Evolutionary conservation across 2,888 invertebrate species (phyloP).

Genomic region (Rapana venosa): DNA sequence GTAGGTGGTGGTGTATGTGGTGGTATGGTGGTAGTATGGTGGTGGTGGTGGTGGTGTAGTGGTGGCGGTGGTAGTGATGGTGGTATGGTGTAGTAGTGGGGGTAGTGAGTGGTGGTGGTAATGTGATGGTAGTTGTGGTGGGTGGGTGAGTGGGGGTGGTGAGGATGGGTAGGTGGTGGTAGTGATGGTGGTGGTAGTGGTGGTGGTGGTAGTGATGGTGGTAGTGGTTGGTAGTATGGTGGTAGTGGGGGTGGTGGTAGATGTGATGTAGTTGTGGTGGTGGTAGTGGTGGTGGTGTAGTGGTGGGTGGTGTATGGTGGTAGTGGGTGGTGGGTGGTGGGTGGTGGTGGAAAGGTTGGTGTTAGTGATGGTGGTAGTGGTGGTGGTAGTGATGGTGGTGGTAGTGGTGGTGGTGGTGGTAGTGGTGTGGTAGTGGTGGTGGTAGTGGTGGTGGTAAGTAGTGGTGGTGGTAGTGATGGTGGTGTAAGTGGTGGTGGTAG

Average conservation of each 20-base stretch:
- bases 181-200: neutral
- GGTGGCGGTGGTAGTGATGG: neutral
- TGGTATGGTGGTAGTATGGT: neutral
- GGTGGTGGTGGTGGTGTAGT: neutral
- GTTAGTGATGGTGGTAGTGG: neutral
- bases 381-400: neutral
- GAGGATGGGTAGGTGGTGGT: no score
- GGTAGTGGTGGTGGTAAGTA: neutral
- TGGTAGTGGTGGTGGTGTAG: no score
- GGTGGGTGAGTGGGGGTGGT: no score
- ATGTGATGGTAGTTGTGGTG: neutral
- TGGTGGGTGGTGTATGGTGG: neutral
- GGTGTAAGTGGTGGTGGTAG: no score
- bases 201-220: neutral
- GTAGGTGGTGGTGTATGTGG: no score
- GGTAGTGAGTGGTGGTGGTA: no score
- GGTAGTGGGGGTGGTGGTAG: no score
- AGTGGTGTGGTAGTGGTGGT: neutral
- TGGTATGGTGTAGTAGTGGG: no score
- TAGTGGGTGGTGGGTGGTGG: neutral
- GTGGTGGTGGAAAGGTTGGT: neutral
- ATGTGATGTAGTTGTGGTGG: no score
- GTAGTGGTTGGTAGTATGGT: no score
- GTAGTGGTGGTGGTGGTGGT: neutral
- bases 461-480: no score